phyloP scores from a whole-genome alignment of 2,113 vertebrate species.

The Eleginops maclovinus region DNA sequence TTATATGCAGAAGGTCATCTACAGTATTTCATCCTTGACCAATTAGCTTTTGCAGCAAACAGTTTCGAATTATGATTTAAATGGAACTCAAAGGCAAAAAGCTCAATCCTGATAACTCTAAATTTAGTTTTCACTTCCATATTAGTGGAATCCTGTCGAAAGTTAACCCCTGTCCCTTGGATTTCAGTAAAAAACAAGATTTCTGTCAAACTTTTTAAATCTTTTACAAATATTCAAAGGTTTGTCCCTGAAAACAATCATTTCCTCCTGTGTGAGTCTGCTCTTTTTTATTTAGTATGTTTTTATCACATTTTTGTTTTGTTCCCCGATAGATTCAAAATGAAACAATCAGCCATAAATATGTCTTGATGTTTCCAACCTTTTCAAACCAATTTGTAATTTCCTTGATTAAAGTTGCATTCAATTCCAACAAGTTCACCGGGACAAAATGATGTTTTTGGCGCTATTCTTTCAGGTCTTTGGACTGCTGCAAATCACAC shows the following conservation, averaged over 20 bases:
- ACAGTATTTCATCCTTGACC: neutral
- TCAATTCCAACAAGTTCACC: neutral
- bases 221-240: neutral
- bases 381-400: neutral
- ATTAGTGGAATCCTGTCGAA: neutral
- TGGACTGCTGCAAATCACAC: constrained; percentile 21
- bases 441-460: neutral
- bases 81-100: neutral
- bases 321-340: neutral
- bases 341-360: neutral
- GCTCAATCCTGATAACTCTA: no score
- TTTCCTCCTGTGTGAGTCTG: neutral
- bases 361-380: neutral
- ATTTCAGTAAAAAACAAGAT: neutral
- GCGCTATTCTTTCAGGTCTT: neutral
- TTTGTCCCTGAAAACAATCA: neutral
- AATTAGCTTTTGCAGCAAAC: neutral
- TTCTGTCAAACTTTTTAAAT: neutral
- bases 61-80: neutral
- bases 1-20: neutral
- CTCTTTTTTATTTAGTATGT: neutral
- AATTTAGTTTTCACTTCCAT: no score
- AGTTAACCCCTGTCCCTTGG: neutral
- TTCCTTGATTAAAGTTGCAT: constrained; percentile 8
- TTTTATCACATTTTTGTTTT: neutral